Evolutionary conservation across 2,113 vertebrate genomes (phyloP).

Genomic region (Ramphastos sulfuratus): DNA sequence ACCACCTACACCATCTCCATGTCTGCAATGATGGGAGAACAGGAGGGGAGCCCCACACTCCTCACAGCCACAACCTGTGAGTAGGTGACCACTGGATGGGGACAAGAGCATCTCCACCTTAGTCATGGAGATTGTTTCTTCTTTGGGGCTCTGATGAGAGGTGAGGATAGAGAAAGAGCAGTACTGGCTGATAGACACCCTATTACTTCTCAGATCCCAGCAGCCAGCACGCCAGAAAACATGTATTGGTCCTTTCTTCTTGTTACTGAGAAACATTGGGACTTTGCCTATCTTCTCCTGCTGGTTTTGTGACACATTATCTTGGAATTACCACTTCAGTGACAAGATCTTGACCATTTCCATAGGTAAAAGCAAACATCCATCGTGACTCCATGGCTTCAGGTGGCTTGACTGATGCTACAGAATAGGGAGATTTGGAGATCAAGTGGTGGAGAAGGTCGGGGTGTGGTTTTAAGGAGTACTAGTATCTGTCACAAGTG

Average conservation of each 20-base stretch:
- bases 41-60: conserved; percentile 76
- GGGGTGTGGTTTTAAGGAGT: neutral
- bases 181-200: neutral
- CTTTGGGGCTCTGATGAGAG: neutral
- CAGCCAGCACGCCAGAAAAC: neutral
- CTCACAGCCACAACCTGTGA: conserved; percentile 84
- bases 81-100: neutral
- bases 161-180: neutral
- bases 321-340: neutral
- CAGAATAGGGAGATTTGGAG: neutral
- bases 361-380: neutral
- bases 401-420: fast-evolving
- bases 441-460: fast-evolving
- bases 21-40: conserved; percentile 67
- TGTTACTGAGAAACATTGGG: neutral
- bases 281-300: neutral
- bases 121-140: neutral
- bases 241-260: neutral
- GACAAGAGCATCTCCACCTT: neutral
- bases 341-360: neutral
- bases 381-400: neutral
- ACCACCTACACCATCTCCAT: conserved; percentile 83
- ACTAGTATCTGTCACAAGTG: neutral
- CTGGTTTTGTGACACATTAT: fast-evolving
- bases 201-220: neutral